phyloP scores from a whole-genome alignment of 2,888 invertebrate species.

The Mesodorylaimus sp. region DNA sequence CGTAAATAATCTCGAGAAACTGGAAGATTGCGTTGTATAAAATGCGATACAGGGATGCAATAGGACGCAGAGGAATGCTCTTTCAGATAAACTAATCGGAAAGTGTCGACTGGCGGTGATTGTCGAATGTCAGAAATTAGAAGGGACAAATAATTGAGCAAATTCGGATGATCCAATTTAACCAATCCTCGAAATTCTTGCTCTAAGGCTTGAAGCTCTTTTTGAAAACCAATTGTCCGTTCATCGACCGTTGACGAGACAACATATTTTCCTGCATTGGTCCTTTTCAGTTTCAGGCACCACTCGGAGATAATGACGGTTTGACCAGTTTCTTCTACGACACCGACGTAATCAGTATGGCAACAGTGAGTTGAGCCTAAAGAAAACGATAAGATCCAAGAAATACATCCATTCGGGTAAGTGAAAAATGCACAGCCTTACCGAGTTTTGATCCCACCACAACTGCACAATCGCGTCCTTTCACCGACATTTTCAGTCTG shows the following conservation, averaged over 20 bases:
- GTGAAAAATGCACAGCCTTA: too few relatives aligned
- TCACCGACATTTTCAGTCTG: too few relatives aligned
- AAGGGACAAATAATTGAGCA: slow-evolving; percentile 45
- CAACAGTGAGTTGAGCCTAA: too few relatives aligned
- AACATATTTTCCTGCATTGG: neutral
- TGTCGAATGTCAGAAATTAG: neutral
- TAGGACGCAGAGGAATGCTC: too few relatives aligned
- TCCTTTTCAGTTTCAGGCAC: neutral
- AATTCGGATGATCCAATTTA: slow-evolving; percentile 49
- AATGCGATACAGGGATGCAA: neutral
- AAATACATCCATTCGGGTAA: too few relatives aligned
- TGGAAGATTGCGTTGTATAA: neutral
- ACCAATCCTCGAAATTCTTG: slow-evolving; percentile 41
- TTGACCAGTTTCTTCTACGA: neutral
- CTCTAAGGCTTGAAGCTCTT: slow-evolving; percentile 6
- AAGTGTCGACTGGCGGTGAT: neutral
- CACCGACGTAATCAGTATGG: neutral
- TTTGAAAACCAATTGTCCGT: neutral
- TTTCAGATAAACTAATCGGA: neutral
- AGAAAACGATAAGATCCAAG: too few relatives aligned
- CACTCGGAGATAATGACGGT: slow-evolving; percentile 4
- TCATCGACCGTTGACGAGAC: neutral
- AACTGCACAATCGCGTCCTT: too few relatives aligned
- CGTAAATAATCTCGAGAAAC: neutral
- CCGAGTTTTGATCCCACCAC: too few relatives aligned